Evolutionary conservation across 23 tunicate genomes (phyloP).

Genomic region (Ascidia mentula): DNA sequence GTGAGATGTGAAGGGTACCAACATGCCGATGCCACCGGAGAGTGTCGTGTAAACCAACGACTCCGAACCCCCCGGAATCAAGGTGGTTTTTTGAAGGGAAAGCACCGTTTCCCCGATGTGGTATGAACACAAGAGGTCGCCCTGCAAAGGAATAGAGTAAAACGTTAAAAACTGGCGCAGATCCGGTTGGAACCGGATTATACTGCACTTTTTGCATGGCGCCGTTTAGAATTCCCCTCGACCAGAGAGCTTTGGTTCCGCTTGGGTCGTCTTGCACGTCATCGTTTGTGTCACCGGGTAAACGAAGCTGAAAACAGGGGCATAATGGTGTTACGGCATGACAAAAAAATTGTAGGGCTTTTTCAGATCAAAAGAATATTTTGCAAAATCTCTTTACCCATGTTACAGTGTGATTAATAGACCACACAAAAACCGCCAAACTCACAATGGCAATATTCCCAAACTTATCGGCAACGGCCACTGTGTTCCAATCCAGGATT

Average conservation of each 20-base stretch:
- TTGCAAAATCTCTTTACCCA: not conserved
- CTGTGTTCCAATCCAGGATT: constrained; percentile 87
- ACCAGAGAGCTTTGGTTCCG: constrained; percentile 98
- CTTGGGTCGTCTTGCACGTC: constrained; percentile 98
- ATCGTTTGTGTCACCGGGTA: constrained; percentile 90
- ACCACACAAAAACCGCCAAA: too few relatives aligned
- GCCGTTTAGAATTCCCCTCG: constrained; percentile 92
- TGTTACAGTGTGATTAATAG: not conserved
- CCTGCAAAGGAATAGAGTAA: constrained; percentile 23
- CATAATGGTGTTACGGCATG: too few relatives aligned
- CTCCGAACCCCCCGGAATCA: constrained; percentile 96
- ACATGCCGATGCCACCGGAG: constrained; percentile 96
- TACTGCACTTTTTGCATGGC: constrained; percentile 83
- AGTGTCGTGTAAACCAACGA: constrained; percentile 86
- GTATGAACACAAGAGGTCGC: constrained; percentile 70
- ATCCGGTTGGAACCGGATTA: not conserved
- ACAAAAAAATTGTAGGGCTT: not conserved
- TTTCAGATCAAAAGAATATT: not conserved
- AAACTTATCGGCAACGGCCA: constrained; percentile 95
- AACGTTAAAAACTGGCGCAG: not conserved
- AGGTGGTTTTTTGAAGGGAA: constrained; percentile 82
- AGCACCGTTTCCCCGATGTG: constrained; percentile 89
- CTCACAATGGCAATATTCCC: constrained; percentile 88
- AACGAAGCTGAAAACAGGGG: constrained; percentile 70
- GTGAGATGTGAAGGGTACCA: constrained; percentile 92